Conservation (phyloP, 2,113 vertebrate genomes). For the Coregonus clupeaformis region DNA sequence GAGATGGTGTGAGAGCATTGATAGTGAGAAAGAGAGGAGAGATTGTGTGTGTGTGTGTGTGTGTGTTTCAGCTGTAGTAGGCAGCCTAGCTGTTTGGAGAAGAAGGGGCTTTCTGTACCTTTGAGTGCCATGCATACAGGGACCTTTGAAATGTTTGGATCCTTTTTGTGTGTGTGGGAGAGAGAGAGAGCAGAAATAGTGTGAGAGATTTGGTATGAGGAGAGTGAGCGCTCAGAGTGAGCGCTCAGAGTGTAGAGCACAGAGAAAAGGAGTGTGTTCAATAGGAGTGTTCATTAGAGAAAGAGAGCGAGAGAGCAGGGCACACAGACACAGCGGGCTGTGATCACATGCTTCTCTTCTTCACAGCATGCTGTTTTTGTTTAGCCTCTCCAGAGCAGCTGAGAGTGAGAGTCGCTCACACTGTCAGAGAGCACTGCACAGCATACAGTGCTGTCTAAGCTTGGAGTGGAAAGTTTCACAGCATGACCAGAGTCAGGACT, state of each 20-base stretch:
- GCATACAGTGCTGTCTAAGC: not conserved
- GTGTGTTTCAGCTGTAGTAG: not conserved
- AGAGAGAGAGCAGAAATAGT: conserved; percentile 13
- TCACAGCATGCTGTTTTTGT: conserved; percentile 4
- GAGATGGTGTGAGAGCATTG: no score
- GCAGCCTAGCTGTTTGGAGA: no score
- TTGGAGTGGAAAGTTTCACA: not conserved
- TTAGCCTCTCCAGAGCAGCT: not conserved
- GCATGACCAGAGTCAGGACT: conserved; percentile 7
- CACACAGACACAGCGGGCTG: conserved; percentile 13
- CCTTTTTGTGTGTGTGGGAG: not conserved
- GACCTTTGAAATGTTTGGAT: no score
- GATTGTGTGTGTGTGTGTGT: no score
- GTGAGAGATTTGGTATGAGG: not conserved
- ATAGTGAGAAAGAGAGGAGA: no score
- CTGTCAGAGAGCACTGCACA: not conserved
- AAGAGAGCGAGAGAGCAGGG: no score
- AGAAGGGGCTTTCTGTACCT: no score
- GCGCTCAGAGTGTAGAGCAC: not conserved
- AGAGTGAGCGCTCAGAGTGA: no score
- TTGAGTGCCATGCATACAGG: no score
- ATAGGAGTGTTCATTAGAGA: no score
- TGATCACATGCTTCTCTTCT: conserved; percentile 46
- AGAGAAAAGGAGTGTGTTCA: not conserved
- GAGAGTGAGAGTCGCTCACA: not conserved